Evolutionary conservation across 1,140 invertebrate genomes (phyloP).

Genomic region (Halotydeus destructor): DNA sequence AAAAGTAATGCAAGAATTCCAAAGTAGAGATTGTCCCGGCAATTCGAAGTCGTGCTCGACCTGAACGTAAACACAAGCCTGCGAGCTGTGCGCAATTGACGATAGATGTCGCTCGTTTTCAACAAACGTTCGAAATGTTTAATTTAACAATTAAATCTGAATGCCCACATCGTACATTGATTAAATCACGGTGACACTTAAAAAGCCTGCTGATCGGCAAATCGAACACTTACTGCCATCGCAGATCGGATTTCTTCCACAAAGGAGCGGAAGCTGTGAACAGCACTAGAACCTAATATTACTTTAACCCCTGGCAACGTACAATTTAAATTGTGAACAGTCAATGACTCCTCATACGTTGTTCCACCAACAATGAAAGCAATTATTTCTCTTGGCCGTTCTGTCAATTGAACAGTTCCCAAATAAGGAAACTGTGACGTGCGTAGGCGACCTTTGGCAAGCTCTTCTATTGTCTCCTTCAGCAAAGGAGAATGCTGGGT

Average conservation of each 20-base stretch:
- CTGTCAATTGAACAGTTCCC: constrained; percentile 22
- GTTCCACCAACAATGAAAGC: constrained; percentile 88
- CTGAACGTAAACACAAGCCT: too few relatives aligned
- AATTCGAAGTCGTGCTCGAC: too few relatives aligned
- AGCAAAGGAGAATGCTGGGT: constrained; percentile 79
- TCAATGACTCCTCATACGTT: constrained; percentile 84
- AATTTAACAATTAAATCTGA: too few relatives aligned
- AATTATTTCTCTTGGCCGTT: constrained; percentile 63
- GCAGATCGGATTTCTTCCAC: constrained; percentile 9
- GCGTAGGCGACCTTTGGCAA: constrained; percentile 63
- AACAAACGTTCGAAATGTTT: too few relatives aligned
- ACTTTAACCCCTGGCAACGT: constrained; percentile 47
- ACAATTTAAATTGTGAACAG: constrained; percentile 64
- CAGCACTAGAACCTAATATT: constrained; percentile 64
- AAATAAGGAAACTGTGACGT: constrained; percentile 61
- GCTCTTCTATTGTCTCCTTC: constrained; percentile 61
- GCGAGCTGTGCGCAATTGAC: too few relatives aligned
- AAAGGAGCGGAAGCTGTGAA: constrained; percentile 48
- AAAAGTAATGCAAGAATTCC: too few relatives aligned
- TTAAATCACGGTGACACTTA: too few relatives aligned
- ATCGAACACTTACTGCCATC: background rate
- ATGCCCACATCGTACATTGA: too few relatives aligned
- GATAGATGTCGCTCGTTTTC: too few relatives aligned
- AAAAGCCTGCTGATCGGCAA: too few relatives aligned
- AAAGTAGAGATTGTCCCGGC: too few relatives aligned